These are phyloP conservation scores for Gracilinanus agilis DNA, from an alignment of 2,113 vertebrate genomes.

Conservation along the genomic window DNA sequence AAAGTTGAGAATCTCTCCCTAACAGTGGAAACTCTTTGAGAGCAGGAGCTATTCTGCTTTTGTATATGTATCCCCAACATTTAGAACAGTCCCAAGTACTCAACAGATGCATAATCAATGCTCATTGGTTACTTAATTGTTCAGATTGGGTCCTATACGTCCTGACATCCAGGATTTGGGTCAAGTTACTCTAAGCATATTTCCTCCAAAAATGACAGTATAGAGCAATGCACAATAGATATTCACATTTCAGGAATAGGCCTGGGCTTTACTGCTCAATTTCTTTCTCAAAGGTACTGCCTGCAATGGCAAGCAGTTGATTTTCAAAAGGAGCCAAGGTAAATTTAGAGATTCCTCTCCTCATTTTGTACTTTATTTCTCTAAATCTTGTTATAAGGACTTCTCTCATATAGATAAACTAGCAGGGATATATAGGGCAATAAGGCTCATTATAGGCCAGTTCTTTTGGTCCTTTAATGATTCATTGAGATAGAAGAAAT, in stretches of 20 bases:
- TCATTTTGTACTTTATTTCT: neutral
- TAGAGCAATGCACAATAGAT: neutral
- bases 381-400: neutral
- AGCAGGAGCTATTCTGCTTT: neutral
- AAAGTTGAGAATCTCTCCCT: neutral
- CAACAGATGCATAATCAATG: neutral
- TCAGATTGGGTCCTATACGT: neutral
- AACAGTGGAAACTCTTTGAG: neutral
- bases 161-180: neutral
- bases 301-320: neutral
- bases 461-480: neutral
- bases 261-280: neutral
- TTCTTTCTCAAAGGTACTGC: neutral
- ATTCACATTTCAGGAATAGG: neutral
- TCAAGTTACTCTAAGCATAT: neutral
- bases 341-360: neutral
- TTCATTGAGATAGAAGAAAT: conserved; percentile 33
- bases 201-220: neutral
- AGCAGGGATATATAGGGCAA: neutral
- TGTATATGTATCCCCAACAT: neutral
- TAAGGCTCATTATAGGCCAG: neutral
- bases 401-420: neutral
- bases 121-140: neutral
- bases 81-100: neutral
- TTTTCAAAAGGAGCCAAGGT: neutral